Evolutionary conservation across 2,113 vertebrate species (phyloP), one percentile per base, ranked within the genome.

Genomic region (Micronycteris hirsuta): DNA sequence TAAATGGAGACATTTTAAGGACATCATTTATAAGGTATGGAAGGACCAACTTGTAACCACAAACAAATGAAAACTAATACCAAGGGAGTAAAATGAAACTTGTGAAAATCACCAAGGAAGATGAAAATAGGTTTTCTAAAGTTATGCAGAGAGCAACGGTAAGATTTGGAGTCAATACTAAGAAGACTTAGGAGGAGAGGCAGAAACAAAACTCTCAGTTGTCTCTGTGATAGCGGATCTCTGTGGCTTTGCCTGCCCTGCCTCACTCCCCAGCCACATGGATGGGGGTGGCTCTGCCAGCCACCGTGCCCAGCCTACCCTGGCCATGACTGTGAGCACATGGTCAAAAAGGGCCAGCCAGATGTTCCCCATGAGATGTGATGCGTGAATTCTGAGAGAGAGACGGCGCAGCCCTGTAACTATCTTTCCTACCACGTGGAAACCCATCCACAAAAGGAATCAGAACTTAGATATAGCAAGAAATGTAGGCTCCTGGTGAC

Each of bases 61-160:
- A 82, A 52, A 65, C 15, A 83, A 85, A 85, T 81, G 58, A 63
- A 96, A 94, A 56, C 52, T 89, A 95, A 49, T 92, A 31, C 19
- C 41, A 78, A 94, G 36, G 36, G 58, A 82, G 71, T 61, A 80
- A 90, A 85, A 5, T 14, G 84, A 76, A 54, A 3, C 1, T 54
- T 89, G 1, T 78, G 58, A 88, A 93, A 92, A 94, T 16, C 63
- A 14, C 4, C 94, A 96, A 58, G 22, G n/a, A 87, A 89, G 56
- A 91, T 85, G 14, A 84, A 94, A 93, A 89, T 38, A 20, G 24
- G 3, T 89, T 86, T 92, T 68, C 38, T 71, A 47, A 76, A 93
- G 33, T 65, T 47, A 38, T 31, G 16, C 28, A 54, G 28, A 41
- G 26, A 93, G 16, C 31, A 78, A n/a, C 10, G 43, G 41, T 73